Evolutionary conservation across 2,888 invertebrate genomes (phyloP), one percentile per base, ranked within the genome.

Genomic region (Tiphia femorata): DNA sequence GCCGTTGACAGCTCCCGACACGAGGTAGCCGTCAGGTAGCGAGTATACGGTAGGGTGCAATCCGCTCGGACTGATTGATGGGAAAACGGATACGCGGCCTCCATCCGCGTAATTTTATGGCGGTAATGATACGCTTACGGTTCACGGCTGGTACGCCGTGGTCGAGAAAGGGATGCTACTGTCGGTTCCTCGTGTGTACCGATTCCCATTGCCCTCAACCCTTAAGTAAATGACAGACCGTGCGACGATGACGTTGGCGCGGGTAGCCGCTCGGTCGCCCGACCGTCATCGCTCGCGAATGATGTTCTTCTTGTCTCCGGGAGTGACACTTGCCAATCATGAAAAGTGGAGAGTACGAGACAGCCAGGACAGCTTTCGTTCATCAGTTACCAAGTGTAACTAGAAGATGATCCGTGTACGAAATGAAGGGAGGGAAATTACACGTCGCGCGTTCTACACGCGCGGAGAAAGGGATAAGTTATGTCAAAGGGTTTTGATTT

Each of bases 41-140:
- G n/a, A n/a, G n/a, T n/a, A n/a, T n/a, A n/a, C 44, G 47, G 54
- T 41, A 23, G 44, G 44, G 49, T 60, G 43, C 49, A 50, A 55
- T 54, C 66, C 43, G 46, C 40, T 60, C 30, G 51, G 49, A 30
- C 51, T 64, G 73, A 73, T 73, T 62, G 67, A 73, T 71, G 65
- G 67, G 59, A 65, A 67, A 70, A 64, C 60, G 47, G 62, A 65
- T n/a, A n/a, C 55, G 48, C 44, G 49, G 49, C 30, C 23, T 42
- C 50, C 50, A 44, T 58, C 67, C 55, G 46, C 56, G 67, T 73
- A 71, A 65, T 72, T 74, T 69, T 48, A 58, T 64, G 58, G 58
- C 66, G 55, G 64, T 75, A 77, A 77, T 75, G 57, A 75, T 65
- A 75, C 58, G 58, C 50, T 62, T 50, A 56, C 57, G 29, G 59